Conservation (phyloP, 2,113 vertebrate species). For the Gracilinanus agilis region DNA sequence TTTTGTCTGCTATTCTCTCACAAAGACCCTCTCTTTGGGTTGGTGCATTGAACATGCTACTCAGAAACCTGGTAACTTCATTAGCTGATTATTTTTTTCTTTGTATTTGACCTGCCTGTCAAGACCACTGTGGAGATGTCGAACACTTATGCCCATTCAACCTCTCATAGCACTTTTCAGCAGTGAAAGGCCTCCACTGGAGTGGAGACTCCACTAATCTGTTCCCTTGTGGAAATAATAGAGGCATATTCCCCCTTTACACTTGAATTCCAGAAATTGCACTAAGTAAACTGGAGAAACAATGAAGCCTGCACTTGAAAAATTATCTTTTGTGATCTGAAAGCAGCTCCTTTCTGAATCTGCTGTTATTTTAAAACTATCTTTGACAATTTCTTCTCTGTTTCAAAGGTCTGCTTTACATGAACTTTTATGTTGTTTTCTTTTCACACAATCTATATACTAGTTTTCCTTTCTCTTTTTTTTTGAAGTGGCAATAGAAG, state of each 20-base stretch:
- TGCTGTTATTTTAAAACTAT: constrained; percentile 70
- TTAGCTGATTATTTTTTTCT: constrained; percentile 50
- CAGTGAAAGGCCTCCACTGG: not conserved
- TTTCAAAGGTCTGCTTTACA: constrained; percentile 63
- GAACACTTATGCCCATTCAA: constrained; percentile 40
- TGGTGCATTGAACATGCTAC: constrained; percentile 33
- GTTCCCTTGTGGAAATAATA: constrained; percentile 54
- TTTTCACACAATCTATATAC: constrained; percentile 51
- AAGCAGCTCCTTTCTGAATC: constrained; percentile 64
- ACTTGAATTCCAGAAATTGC: constrained; percentile 23
- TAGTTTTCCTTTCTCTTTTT: constrained; percentile 54
- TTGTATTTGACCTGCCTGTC: constrained; percentile 49
- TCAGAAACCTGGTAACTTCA: constrained; percentile 60
- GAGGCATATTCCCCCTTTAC: not conserved
- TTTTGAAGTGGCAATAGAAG: constrained; percentile 66
- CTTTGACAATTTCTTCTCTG: constrained; percentile 60
- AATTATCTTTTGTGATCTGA: constrained; percentile 60
- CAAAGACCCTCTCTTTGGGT: constrained; percentile 49
- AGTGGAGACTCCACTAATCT: constrained; percentile 17
- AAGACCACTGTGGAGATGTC: constrained; percentile 44
- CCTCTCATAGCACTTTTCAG: not conserved
- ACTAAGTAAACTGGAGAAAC: constrained; percentile 51
- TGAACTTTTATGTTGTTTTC: constrained; percentile 70
- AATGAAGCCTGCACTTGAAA: constrained; percentile 64
- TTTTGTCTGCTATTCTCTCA: constrained; percentile 54